Evolutionary conservation across 1,140 invertebrate species (phyloP), one percentile per base, ranked within the genome.

Genomic region (Leptinotarsa texana): DNA sequence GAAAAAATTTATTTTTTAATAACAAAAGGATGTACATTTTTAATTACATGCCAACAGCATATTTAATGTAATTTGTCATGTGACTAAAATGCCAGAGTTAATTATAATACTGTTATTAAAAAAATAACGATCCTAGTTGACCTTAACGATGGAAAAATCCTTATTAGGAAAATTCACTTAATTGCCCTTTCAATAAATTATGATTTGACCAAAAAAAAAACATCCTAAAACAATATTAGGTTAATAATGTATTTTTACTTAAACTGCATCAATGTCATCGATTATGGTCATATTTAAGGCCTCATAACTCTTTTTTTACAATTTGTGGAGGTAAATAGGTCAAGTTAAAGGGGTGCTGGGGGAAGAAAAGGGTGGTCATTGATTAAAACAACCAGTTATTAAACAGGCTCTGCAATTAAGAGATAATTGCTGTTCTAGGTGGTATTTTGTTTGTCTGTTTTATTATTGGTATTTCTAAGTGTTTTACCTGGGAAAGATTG

Each of bases 311-410:
- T n/a, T 57, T 57, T 57, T 57, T 57, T 57, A 15, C 51, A 57
- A 18, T 57, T 57, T 18, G n/a, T 2, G 4, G 8, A 57, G 13
- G 15, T 17, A 57, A 57, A 57, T 57, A 57, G 51, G 51, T 57
- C 51, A 57, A 57, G 17, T 57, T 18, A 4, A 57, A 57, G 51
- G 51, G 51, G 51, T 57, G 51, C 51, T 18, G n/a, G 51, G 51
- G 51, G 51, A 57, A 57, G 17, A 4, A 57, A 17, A n/a, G 51
- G 51, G 51, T 57, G 51, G 51, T 6, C 15, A 57, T 57, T 57
- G 51, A 57, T 57, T 57, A 18, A 57, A 57, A 57, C 51, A 57
- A 57, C 51, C 15, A 57, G 13, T 57, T 57, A 57, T 57, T 57
- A 4, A 57, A 17, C 15, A 17, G 51, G n/a, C 3, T n/a, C n/a